phyloP scores from a whole-genome alignment of 1,140 invertebrate genomes.

The Atopsyche davidsoni region DNA sequence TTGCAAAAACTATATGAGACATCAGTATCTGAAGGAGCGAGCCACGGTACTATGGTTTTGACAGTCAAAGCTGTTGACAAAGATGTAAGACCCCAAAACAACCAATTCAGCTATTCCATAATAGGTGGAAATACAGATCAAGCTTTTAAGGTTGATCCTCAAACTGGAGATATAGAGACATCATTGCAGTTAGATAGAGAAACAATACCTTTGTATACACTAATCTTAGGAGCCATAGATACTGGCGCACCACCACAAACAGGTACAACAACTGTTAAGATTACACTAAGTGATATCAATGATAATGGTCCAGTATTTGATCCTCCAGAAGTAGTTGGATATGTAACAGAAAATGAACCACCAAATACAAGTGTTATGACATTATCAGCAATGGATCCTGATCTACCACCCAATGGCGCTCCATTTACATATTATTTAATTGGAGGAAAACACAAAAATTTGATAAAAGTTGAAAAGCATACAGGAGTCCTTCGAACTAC shows the following conservation, averaged over 20 bases:
- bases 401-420: slow-evolving; percentile 85
- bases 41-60: slow-evolving; percentile 64
- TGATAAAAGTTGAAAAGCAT: slow-evolving; percentile 70
- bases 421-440: slow-evolving; percentile 81
- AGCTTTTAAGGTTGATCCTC: slow-evolving; percentile 84
- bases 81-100: slow-evolving; percentile 85
- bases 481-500: slow-evolving; percentile 76
- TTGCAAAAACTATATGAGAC: slow-evolving; percentile 67
- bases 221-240: slow-evolving; percentile 88
- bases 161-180: slow-evolving; percentile 76
- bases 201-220: slow-evolving; percentile 63
- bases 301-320: slow-evolving; percentile 89
- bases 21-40: slow-evolving; percentile 69
- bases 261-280: slow-evolving; percentile 74
- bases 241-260: slow-evolving; percentile 81
- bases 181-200: slow-evolving; percentile 75
- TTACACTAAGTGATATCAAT: slow-evolving; percentile 79
- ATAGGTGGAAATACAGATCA: slow-evolving; percentile 76
- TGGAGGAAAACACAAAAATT: slow-evolving; percentile 69
- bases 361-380: slow-evolving; percentile 78
- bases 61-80: slow-evolving; percentile 84
- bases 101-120: slow-evolving; percentile 88
- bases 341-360: slow-evolving; percentile 84
- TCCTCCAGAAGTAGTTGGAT: slow-evolving; percentile 60
- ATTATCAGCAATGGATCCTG: slow-evolving; percentile 78